These are phyloP conservation scores for Manduca sexta DNA, from an alignment of 1,140 invertebrate genomes.

Conservation along the genomic window DNA sequence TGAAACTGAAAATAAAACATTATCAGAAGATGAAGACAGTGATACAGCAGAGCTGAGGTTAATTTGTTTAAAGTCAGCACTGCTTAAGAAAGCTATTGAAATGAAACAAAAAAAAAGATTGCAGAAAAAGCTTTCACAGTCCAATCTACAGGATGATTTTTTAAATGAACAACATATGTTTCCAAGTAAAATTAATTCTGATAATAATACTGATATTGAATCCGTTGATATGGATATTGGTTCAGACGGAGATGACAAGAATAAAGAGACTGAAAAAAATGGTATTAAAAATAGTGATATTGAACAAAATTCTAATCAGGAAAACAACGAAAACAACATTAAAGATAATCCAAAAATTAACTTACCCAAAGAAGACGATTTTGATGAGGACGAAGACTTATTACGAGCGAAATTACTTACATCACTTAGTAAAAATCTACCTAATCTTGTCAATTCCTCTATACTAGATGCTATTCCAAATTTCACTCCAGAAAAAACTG, in stretches of 20 bases:
- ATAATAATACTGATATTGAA: conserved; percentile 64
- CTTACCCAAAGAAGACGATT: conserved; percentile 38
- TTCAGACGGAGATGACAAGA: conserved; percentile 54
- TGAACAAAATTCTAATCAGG: background rate
- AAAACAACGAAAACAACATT: conserved; percentile 3
- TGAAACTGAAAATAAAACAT: conserved; percentile 20
- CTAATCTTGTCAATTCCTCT: conserved; percentile 42
- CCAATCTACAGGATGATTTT: conserved; percentile 36
- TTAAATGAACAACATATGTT: conserved; percentile 13
- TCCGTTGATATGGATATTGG: conserved; percentile 70
- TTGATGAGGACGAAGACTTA: conserved; percentile 68
- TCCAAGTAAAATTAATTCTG: conserved; percentile 15
- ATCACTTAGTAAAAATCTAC: conserved; percentile 64
- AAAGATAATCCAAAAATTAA: conserved; percentile 8
- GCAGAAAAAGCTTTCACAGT: conserved; percentile 50
- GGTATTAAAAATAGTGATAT: background rate
- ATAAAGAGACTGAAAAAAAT: conserved; percentile 25
- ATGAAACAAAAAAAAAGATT: conserved; percentile 63
- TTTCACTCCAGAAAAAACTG: background rate
- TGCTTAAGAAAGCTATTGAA: conserved; percentile 68
- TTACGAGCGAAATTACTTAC: conserved; percentile 62
- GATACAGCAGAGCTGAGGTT: conserved; percentile 65
- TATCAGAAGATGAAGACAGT: conserved; percentile 62
- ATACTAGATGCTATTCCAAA: conserved; percentile 17
- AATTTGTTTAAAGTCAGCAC: conserved; percentile 64